phyloP scores from a whole-genome alignment of 2,888 invertebrate genomes.

The Caradrina clavipalpis region DNA sequence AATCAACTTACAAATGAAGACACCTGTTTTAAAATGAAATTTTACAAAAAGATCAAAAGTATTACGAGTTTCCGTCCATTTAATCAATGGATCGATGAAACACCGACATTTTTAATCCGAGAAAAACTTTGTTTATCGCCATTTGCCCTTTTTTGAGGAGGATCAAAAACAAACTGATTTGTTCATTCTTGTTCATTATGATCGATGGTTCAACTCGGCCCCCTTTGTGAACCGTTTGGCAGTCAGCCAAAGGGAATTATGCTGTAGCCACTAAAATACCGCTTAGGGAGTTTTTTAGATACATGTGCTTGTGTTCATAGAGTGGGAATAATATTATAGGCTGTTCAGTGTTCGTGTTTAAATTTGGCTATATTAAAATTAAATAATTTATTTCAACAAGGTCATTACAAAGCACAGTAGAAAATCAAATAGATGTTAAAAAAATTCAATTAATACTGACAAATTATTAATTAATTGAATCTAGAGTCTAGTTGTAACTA shows the following conservation, averaged over 20 bases:
- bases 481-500: no score
- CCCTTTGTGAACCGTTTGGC: slow-evolving; percentile 63
- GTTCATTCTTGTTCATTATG: slow-evolving; percentile 59
- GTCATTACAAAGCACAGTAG: no score
- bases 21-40: slow-evolving; percentile 24
- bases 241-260: slow-evolving; percentile 51
- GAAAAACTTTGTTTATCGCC: slow-evolving; percentile 30
- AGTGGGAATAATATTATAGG: background rate
- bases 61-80: background rate
- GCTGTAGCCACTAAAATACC: background rate
- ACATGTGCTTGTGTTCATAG: background rate
- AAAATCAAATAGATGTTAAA: no score
- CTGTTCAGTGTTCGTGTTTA: background rate
- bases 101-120: slow-evolving; percentile 13
- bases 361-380: background rate
- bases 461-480: no score
- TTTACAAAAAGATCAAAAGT: background rate
- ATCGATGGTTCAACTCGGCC: slow-evolving; percentile 54
- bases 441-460: no score
- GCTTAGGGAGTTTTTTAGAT: background rate
- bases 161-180: slow-evolving; percentile 48
- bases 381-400: no score
- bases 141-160: slow-evolving; percentile 34
- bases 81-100: slow-evolving; percentile 24
- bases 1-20: slow-evolving; percentile 17